Evolutionary conservation across 2,113 vertebrate genomes (phyloP), one percentile per base, ranked within the genome.

Genomic region (Microcebus ravelobensis): DNA sequence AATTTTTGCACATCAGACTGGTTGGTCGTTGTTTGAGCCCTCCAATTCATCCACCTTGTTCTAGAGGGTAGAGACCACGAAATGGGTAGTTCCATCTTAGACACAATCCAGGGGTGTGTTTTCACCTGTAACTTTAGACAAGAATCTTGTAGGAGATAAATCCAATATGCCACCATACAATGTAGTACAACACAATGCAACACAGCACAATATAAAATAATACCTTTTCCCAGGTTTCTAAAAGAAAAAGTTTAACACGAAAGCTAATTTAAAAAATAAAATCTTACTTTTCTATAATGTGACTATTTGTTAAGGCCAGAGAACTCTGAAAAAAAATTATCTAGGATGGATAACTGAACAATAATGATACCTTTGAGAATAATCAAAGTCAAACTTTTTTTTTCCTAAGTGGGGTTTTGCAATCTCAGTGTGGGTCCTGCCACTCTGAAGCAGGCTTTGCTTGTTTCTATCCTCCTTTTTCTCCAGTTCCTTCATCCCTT

Each of bases 11-110:
- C 84, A 96, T 94, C 90, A 96, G 93, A 96, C 93, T 96, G 81
- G 55, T 88, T 95, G 96, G 92, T 2, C 50, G 77, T 97, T 97
- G 96, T 96, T 97, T 98, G 93, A 97, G 92, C 50, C 63, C 90
- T 83, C 96, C 87, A 88, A 93, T 98, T 97, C 95, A 86, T 57
- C 45, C 90, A 15, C 48, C 5, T 8, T 94, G 31, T 34, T 86
- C 82, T 97, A 92, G 27, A 57, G n/a, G n/a, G 27, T 48, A 96
- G 0, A 25, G 48, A 31, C 67, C 34, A 68, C 87, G 80, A 15
- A 1, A 0, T 73, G 61, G 65, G 77, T 91, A 95, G 95, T 96
- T 81, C 42, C 74, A 96, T 92, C 61, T 96, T 82, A 84, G 20
- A 55, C 36, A 88, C 55, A 91, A 89, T 95, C 90, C 77, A 87